Evolutionary conservation across 2,888 invertebrate genomes (phyloP).

Genomic region (Tenthredo scrophulariae): DNA sequence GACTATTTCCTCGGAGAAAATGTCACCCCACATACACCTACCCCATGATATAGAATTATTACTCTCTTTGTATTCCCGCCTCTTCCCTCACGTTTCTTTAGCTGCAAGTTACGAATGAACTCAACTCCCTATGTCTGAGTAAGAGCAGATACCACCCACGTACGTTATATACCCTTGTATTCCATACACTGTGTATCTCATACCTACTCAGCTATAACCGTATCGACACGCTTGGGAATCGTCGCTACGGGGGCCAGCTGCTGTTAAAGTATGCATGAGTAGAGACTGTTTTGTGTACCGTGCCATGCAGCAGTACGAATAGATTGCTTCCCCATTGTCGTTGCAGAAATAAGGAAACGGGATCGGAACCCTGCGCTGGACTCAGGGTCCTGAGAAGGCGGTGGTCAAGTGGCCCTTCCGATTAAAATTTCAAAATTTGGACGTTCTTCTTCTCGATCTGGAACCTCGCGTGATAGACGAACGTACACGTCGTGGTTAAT

Average conservation of each 20-base stretch:
- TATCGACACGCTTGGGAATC: slow-evolving; percentile 76
- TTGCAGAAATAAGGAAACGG: background rate
- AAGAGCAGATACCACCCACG: background rate
- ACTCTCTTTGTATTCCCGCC: background rate
- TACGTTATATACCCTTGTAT: background rate
- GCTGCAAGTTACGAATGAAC: background rate
- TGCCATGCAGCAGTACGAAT: slow-evolving; percentile 59
- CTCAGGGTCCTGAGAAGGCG: background rate
- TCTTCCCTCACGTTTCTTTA: background rate
- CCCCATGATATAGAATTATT: background rate
- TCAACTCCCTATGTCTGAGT: background rate
- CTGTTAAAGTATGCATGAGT: slow-evolving; percentile 76
- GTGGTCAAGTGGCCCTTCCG: background rate
- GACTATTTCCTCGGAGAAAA: background rate
- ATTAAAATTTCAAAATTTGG: background rate
- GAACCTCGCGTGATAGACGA: background rate
- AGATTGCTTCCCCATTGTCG: slow-evolving; percentile 61
- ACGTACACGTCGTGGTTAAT: background rate
- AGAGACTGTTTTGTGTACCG: slow-evolving; percentile 71
- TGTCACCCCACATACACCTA: background rate
- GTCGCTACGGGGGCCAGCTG: slow-evolving; percentile 72
- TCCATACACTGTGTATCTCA: background rate
- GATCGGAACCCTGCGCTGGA: background rate
- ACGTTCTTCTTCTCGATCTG: background rate
- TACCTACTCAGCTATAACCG: background rate